Evolutionary conservation across 2,113 vertebrate species (phyloP).

Genomic region (Nipponia nippon): DNA sequence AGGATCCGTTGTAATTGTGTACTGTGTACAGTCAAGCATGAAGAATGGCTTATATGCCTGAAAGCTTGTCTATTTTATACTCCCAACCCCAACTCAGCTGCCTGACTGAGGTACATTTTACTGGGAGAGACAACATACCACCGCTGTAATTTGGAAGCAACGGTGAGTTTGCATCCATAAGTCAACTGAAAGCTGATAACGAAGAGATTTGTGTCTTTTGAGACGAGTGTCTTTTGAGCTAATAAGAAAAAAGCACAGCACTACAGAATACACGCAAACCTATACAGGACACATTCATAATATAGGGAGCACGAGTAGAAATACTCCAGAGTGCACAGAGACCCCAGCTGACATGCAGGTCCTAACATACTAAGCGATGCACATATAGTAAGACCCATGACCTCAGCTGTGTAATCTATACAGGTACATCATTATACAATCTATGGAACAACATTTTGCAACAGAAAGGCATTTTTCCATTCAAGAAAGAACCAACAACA

Average conservation of each 20-base stretch:
- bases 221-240: background rate
- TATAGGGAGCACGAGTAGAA: background rate
- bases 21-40: background rate
- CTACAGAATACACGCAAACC: background rate
- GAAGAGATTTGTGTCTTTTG: background rate
- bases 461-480: no score
- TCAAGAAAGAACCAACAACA: background rate
- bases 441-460: background rate
- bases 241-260: background rate
- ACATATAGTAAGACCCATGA: background rate
- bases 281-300: background rate
- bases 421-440: background rate
- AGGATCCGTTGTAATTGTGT: background rate
- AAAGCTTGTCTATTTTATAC: background rate
- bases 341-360: background rate
- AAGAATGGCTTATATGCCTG: background rate
- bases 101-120: fast-evolving
- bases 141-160: background rate
- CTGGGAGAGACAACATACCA: background rate
- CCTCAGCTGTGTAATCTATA: background rate
- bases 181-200: background rate
- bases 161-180: background rate
- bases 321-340: background rate
- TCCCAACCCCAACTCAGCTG: background rate
- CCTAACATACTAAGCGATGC: background rate